These are phyloP conservation scores for Dromaius novaehollandiae DNA, from an alignment of 2,113 vertebrate genomes.

Conservation along the genomic window DNA sequence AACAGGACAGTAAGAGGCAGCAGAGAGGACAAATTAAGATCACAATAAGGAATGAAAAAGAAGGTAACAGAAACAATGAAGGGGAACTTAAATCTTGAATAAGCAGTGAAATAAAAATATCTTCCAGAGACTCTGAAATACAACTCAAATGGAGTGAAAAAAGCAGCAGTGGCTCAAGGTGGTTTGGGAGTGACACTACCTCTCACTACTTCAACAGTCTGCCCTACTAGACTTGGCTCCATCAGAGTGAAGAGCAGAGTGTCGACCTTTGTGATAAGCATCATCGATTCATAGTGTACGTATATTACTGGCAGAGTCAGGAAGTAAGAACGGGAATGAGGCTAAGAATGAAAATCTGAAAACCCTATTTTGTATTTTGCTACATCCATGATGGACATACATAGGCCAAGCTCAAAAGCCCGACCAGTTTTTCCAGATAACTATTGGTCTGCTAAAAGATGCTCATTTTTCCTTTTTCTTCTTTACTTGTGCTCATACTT, in stretches of 20 bases:
- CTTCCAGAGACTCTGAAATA: background rate
- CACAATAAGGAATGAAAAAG: background rate
- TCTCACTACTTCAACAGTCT: background rate
- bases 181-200: background rate
- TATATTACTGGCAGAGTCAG: background rate
- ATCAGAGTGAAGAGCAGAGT: background rate
- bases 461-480: background rate
- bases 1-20: background rate
- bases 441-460: background rate
- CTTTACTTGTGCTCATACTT: background rate
- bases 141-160: background rate
- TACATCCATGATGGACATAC: background rate
- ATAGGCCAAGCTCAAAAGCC: background rate
- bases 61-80: background rate
- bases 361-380: background rate
- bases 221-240: background rate
- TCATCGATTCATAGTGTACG: background rate
- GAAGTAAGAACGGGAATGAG: background rate
- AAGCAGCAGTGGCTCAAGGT: background rate
- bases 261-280: background rate
- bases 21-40: background rate
- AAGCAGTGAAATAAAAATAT: background rate
- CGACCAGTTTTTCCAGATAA: background rate
- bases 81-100: background rate
- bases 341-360: background rate